Percentiles rank a stretch among this genome's conserved stretches.
Evolutionary conservation across 2,888 invertebrate genomes (phyloP).

Genomic region (Aleiodes leptofemur): DNA sequence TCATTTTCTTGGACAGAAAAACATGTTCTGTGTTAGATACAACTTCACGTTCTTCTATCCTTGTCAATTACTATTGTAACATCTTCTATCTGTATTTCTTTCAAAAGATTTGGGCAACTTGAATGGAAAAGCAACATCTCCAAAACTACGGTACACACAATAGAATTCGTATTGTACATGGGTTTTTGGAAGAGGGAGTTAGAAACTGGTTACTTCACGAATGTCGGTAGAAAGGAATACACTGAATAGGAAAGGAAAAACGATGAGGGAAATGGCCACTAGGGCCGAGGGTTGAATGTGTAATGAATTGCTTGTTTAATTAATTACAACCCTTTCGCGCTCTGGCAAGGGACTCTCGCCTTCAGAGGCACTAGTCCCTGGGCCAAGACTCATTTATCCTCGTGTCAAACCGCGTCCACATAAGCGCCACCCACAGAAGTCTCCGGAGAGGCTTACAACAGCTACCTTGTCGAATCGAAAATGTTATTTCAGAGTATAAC

Average conservation of each 20-base stretch:
- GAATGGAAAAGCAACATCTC: neutral
- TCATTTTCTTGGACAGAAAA: conserved; percentile 60
- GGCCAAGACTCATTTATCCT: conserved; percentile 67
- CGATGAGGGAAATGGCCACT: conserved; percentile 49
- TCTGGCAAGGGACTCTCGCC: conserved; percentile 53
- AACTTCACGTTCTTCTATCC: conserved; percentile 28
- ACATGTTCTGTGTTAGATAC: conserved; percentile 9
- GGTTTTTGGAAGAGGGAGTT: neutral
- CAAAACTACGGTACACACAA: neutral
- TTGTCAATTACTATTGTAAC: conserved; percentile 18
- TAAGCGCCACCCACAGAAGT: conserved; percentile 44
- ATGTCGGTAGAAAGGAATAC: conserved; percentile 33
- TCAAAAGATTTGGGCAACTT: neutral
- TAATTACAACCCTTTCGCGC: conserved; percentile 79
- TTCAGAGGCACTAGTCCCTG: conserved; percentile 48
- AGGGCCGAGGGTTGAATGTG: conserved; percentile 73
- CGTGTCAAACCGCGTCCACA: conserved; percentile 58
- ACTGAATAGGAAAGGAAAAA: conserved; percentile 24
- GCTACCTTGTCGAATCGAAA: conserved; percentile 26
- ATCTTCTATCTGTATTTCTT: neutral
- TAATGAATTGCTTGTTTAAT: conserved; percentile 88
- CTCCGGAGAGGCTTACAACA: conserved; percentile 18
- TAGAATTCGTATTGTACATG: neutral
- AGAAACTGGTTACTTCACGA: conserved; percentile 55
- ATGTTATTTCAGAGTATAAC: neutral